Evolutionary conservation across 1,140 invertebrate species (phyloP), one percentile per base, ranked within the genome.

Genomic region (Drosophila quadrilineata): DNA sequence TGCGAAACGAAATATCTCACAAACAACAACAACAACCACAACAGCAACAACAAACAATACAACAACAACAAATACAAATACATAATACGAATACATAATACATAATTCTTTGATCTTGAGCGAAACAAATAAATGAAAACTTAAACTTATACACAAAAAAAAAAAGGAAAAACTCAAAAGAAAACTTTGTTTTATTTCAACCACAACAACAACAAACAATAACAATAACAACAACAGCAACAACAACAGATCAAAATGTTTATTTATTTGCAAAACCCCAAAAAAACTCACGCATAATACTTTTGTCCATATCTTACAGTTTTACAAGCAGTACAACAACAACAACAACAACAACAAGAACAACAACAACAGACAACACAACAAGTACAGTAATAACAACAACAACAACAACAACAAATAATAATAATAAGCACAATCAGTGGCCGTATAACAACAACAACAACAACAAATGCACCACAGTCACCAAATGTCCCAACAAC

Each of bases 81-180:
- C 45, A 60, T 45, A 45, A 45, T 45, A 72, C 64, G 59, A 75
- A 75, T 82, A 80, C 75, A 66, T 65, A 79, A 82, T 75, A 82
- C 75, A n/a, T n/a, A 75, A 71, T 84, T 85, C 79, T 79, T 84
- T 84, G 79, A 84, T 84, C 79, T 84, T 84, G 76, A 84, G 66
- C 54, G 66, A 85, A 80, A 84, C 79, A 86, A 85, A 85, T 84
- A 85, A 84, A 84, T 79, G 79, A 84, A 84, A 79, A 84, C 77
- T 84, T 84, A 85, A 85, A 85, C 79, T 85, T 85, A 85, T 85
- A 85, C 79, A 85, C 79, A 85, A 85, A 74, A 84, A 50, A 71
- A 62, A 76, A 60, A 70, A 76, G 69, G 70, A 63, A 49, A 76
- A 84, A 84, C 77, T 85, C 75, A 69, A 84, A 84, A 31, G 60